Evolutionary conservation across 2,888 invertebrate species (phyloP).

Genomic region (Drosophila kokeensis): DNA sequence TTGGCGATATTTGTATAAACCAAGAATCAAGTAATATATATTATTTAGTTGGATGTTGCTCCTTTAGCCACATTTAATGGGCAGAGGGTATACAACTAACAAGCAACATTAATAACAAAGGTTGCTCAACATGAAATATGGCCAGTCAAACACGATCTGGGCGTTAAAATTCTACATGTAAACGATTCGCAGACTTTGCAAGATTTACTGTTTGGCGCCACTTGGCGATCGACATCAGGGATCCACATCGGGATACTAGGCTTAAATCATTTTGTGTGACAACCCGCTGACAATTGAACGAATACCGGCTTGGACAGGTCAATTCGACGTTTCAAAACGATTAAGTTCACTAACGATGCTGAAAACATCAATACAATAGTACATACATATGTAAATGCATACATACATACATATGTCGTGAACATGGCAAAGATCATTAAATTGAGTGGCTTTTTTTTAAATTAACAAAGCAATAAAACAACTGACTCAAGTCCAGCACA

Average conservation of each 20-base stretch:
- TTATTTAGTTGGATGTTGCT: neutral
- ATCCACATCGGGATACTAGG: conserved; percentile 33
- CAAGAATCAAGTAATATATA: neutral
- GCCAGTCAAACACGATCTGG: conserved; percentile 48
- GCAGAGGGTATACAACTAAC: neutral
- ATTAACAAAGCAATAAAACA: conserved; percentile 76
- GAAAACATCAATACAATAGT: neutral
- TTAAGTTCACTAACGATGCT: conserved; percentile 33
- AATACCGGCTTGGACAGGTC: conserved; percentile 42
- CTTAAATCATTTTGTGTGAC: conserved; percentile 74
- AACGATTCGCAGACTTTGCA: conserved; percentile 33
- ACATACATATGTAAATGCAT: neutral
- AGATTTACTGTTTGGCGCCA: conserved; percentile 54
- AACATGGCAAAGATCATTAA: conserved; percentile 53
- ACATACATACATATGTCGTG: conserved; percentile 13
- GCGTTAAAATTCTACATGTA: conserved; percentile 67
- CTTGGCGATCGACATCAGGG: conserved; percentile 29
- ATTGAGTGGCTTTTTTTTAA: conserved; percentile 70
- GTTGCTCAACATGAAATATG: conserved; percentile 58
- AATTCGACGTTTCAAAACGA: conserved; percentile 36
- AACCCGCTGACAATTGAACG: conserved; percentile 75
- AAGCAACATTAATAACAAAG: conserved; percentile 14
- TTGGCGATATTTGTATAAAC: neutral
- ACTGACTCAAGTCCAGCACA: conserved; percentile 44
- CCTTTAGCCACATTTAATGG: neutral